A percentile compares a stretch with the other conserved stretches of the same genome.
Conservation (phyloP, 1,140 invertebrate genomes). For the Ceratina japonica region DNA sequence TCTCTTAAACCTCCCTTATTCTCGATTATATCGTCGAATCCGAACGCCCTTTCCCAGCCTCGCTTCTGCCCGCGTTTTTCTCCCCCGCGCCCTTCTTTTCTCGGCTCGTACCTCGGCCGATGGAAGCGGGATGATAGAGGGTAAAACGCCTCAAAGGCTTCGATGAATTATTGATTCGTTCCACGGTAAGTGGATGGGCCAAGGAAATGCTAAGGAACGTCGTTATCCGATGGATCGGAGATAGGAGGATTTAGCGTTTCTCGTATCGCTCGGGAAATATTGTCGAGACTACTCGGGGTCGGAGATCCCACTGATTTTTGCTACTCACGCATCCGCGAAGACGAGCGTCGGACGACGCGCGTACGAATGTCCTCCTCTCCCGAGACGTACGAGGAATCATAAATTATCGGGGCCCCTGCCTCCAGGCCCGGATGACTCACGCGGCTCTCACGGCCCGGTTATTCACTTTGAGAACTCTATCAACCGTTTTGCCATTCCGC, state of each 20-base stretch:
- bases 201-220: slow-evolving; percentile 2
- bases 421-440: background rate
- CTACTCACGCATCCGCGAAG: no score
- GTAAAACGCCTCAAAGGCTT: background rate
- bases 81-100: background rate
- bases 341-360: background rate
- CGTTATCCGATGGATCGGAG: slow-evolving; percentile 20
- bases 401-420: background rate
- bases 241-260: background rate
- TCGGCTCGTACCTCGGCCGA: background rate
- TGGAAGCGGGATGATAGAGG: no score
- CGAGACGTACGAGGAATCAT: background rate
- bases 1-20: background rate
- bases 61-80: no score
- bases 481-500: slow-evolving; percentile 7
- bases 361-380: background rate
- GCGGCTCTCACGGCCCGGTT: background rate
- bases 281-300: background rate
- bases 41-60: background rate
- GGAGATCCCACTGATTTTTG: no score
- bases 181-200: background rate
- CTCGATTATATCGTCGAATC: slow-evolving; percentile 33
- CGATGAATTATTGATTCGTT: slow-evolving; percentile 34
- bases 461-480: slow-evolving; percentile 30
- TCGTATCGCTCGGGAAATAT: slow-evolving; percentile 2